These are phyloP conservation scores for Drosophila insularis DNA, from an alignment of 1,140 invertebrate genomes.

Conservation along the genomic window DNA sequence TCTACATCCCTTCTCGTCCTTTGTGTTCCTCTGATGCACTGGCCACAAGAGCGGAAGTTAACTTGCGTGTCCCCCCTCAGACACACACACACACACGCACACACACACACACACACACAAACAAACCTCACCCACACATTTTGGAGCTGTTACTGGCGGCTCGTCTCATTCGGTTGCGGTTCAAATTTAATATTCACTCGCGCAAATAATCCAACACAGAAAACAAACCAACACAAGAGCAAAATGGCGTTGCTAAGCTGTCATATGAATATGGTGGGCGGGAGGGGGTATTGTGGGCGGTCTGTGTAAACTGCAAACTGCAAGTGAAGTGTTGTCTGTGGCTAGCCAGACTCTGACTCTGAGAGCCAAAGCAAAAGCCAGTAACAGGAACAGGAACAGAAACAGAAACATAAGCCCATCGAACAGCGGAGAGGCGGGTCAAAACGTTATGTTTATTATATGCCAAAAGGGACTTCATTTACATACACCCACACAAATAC, in stretches of 20 bases:
- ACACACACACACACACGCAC: not conserved
- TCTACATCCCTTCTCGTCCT: slow-evolving; percentile 10
- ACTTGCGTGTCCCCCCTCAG: slow-evolving; percentile 61
- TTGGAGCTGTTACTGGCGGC: slow-evolving; percentile 56
- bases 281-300: not conserved
- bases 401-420: not conserved
- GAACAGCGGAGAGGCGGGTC: not conserved
- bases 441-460: not conserved
- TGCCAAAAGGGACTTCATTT: not conserved
- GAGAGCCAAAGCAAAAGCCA: slow-evolving; percentile 4
- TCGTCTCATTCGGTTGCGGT: slow-evolving; percentile 75
- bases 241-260: slow-evolving; percentile 77
- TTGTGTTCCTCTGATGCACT: slow-evolving; percentile 38
- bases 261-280: slow-evolving; percentile 30
- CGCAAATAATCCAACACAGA: slow-evolving; percentile 74
- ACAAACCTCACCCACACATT: not conserved
- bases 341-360: slow-evolving; percentile 50
- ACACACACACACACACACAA: not conserved
- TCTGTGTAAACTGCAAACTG: slow-evolving; percentile 66
- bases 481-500: not conserved
- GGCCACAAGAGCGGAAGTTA: slow-evolving; percentile 76
- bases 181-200: slow-evolving; percentile 80
- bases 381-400: not conserved
- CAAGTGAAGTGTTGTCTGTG: slow-evolving; percentile 76
- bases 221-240: slow-evolving; percentile 48